These are phyloP conservation scores for Calcarius lapponicus DNA, from an alignment of 2,797 vertebrate species.

Conservation along the genomic window DNA sequence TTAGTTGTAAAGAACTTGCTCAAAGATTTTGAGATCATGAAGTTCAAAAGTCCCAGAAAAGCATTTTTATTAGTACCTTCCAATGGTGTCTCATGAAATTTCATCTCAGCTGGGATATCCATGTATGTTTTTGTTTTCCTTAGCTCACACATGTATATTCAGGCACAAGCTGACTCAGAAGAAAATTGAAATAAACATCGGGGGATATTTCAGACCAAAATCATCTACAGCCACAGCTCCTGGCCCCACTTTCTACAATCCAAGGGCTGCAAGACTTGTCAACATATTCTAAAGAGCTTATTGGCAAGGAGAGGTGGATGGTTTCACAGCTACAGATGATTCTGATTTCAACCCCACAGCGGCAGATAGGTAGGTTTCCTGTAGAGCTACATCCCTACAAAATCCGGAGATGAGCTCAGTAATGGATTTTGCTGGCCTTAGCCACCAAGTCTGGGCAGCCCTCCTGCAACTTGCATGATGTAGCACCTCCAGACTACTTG, in stretches of 20 bases:
- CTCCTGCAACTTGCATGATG: fast-evolving
- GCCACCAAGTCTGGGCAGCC: neutral
- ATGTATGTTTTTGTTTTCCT: neutral
- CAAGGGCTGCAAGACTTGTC: neutral
- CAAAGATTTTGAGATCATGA: neutral
- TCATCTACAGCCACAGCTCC: neutral
- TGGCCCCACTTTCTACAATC: neutral
- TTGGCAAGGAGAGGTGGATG: neutral
- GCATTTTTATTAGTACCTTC: neutral
- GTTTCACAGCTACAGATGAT: neutral
- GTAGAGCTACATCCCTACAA: neutral
- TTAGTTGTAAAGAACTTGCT: neutral
- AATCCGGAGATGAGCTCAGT: neutral
- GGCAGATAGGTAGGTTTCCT: neutral
- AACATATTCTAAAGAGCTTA: neutral
- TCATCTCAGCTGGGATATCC: neutral
- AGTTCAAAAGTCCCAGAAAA: neutral
- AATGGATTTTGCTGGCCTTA: neutral
- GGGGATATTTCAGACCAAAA: neutral
- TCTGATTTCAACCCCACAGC: neutral
- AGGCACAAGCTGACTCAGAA: neutral
- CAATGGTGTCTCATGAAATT: neutral
- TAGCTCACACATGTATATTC: neutral
- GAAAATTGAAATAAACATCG: neutral
- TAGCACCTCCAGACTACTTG: neutral